Evolutionary conservation across 2,113 vertebrate genomes (phyloP).

Genomic region (Peromyscus maniculatus): DNA sequence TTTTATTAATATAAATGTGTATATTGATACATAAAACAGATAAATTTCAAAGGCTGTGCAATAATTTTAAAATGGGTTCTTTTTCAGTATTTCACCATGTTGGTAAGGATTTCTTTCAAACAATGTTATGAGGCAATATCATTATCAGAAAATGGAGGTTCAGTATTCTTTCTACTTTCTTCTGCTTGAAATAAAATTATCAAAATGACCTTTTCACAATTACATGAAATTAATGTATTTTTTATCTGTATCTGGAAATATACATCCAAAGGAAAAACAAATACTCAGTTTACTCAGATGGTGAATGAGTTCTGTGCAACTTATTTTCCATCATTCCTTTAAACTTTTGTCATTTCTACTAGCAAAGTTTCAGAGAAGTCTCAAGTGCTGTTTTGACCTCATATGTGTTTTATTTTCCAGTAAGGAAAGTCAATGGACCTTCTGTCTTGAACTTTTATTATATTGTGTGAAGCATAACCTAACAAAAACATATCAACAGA

Average conservation of each 20-base stretch:
- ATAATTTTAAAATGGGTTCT: conserved; percentile 1
- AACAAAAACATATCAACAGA: conserved; percentile 66
- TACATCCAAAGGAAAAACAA: conserved; percentile 53
- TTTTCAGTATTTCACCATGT: background rate
- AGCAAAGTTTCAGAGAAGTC: conserved; percentile 45
- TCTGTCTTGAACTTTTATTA: conserved; percentile 66
- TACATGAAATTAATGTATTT: conserved; percentile 39
- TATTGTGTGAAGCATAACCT: conserved; percentile 66
- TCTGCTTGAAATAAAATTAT: conserved; percentile 76
- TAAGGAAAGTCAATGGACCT: conserved; percentile 52
- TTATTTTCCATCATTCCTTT: conserved; percentile 69
- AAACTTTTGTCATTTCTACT: conserved; percentile 68
- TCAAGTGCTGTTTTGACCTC: conserved; percentile 66
- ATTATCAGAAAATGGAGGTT: conserved; percentile 47
- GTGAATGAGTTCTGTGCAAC: conserved; percentile 17
- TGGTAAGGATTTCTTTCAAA: conserved; percentile 47
- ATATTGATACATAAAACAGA: background rate
- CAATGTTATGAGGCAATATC: conserved; percentile 50
- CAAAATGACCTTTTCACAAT: conserved; percentile 51
- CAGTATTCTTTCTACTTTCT: conserved; percentile 56
- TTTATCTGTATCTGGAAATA: conserved; percentile 54
- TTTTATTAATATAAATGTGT: conserved; percentile 60
- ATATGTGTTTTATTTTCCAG: conserved; percentile 45
- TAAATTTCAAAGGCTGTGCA: background rate
- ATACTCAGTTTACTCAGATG: conserved; percentile 51